These are phyloP conservation scores for Megastigmus dorsalis DNA, from an alignment of 2,888 invertebrate species.

Conservation along the genomic window DNA sequence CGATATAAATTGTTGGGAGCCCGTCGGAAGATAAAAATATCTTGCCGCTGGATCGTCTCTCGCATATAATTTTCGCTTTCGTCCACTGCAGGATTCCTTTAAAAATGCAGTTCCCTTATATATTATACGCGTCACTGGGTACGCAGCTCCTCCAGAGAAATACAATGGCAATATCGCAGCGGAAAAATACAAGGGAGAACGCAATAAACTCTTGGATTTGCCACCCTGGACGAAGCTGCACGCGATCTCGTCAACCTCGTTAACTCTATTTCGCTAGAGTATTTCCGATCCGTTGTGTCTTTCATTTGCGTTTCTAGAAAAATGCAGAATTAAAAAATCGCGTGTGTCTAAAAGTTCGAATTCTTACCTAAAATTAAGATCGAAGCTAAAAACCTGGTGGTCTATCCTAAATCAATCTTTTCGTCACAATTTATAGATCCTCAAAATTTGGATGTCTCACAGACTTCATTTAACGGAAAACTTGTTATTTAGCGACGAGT, in stretches of 20 bases:
- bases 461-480: too few relatives aligned
- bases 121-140: neutral
- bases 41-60: too few relatives aligned
- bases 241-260: conserved; percentile 29
- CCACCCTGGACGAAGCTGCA: neutral
- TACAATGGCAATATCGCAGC: neutral
- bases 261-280: conserved; percentile 10
- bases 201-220: conserved; percentile 35
- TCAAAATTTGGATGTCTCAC: too few relatives aligned
- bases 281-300: neutral
- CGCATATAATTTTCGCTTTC: conserved; percentile 34
- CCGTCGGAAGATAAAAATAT: conserved; percentile 8
- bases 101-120: conserved; percentile 34
- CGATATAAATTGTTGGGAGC: too few relatives aligned
- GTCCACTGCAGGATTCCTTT: neutral
- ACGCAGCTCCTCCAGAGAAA: too few relatives aligned
- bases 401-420: too few relatives aligned
- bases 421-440: too few relatives aligned
- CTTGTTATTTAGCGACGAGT: too few relatives aligned
- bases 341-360: neutral
- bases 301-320: neutral
- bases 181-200: neutral
- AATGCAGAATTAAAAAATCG: neutral
- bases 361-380: too few relatives aligned
- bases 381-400: too few relatives aligned